phyloP scores from a whole-genome alignment of 1,140 invertebrate genomes.

The Octopus bimaculoides region DNA sequence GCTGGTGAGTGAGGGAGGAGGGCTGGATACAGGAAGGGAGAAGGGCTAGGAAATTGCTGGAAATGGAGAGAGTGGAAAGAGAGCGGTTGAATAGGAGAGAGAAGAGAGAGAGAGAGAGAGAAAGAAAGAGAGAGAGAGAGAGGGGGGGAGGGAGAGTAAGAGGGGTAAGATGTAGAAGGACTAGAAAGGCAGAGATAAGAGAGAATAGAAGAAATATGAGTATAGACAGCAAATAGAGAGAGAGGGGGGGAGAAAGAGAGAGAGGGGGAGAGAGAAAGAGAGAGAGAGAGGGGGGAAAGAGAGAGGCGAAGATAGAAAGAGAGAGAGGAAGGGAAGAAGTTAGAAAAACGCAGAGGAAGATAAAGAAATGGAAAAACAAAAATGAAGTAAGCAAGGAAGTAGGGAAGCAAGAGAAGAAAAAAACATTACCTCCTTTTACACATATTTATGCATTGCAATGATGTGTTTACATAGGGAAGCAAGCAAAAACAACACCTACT shows the following conservation, averaged over 20 bases:
- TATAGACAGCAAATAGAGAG: constrained; percentile 5
- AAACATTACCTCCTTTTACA: no score
- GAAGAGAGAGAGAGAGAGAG: not conserved
- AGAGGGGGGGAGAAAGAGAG: constrained; percentile 7
- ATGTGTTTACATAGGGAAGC: no score
- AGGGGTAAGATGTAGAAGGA: not conserved
- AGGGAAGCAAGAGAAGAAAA: not conserved
- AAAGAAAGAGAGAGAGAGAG: constrained; percentile 6
- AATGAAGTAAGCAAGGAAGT: not conserved
- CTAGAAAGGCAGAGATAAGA: not conserved
- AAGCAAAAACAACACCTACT: no score
- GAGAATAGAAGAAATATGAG: not conserved
- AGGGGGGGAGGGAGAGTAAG: not conserved
- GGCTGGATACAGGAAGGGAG: not conserved
- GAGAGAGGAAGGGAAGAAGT: not conserved
- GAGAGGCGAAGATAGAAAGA: not conserved
- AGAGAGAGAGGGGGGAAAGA: not conserved
- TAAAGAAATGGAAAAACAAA: not conserved
- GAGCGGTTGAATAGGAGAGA: not conserved
- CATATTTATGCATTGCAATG: no score
- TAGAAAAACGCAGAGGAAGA: not conserved
- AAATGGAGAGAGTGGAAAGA: not conserved
- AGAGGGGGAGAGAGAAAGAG: not conserved
- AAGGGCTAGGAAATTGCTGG: not conserved
- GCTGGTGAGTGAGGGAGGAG: not conserved